Evolutionary conservation across 2,797 vertebrate species (phyloP).

Genomic region (Echeneis naucrates): DNA sequence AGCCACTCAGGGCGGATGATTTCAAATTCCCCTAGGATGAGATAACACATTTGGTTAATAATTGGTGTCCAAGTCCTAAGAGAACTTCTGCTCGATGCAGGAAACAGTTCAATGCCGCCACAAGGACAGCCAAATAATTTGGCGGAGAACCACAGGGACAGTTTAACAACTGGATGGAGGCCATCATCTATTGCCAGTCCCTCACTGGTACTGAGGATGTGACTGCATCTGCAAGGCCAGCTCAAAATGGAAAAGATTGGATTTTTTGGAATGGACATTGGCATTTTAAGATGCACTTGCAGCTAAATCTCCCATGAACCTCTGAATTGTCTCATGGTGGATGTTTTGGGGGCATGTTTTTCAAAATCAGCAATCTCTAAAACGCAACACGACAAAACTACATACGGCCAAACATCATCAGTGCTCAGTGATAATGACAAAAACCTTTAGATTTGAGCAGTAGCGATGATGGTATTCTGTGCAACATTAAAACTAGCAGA

Average conservation of each 20-base stretch:
- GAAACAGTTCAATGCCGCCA: slow-evolving; percentile 62
- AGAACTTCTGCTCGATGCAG: slow-evolving; percentile 52
- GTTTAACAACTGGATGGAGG: slow-evolving; percentile 60
- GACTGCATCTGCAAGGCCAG: slow-evolving; percentile 21
- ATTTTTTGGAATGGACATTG: neutral
- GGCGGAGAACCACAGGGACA: slow-evolving; percentile 50
- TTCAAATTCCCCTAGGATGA: slow-evolving; percentile 57
- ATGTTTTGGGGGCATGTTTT: neutral
- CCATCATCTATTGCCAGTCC: slow-evolving; percentile 39
- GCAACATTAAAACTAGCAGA: neutral
- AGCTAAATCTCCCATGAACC: neutral
- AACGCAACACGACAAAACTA: slow-evolving; percentile 2
- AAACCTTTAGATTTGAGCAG: neutral
- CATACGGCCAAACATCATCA: neutral
- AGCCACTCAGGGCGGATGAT: slow-evolving; percentile 47
- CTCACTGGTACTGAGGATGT: slow-evolving; percentile 28
- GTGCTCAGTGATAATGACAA: slow-evolving; percentile 6
- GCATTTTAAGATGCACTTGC: slow-evolving; percentile 21
- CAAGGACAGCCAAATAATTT: slow-evolving; percentile 68
- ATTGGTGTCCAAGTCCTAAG: slow-evolving; percentile 55
- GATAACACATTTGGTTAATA: slow-evolving; percentile 67
- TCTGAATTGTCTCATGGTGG: neutral
- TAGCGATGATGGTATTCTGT: neutral
- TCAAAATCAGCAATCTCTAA: slow-evolving; percentile 6
- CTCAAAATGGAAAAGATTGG: slow-evolving; percentile 9